Base-by-base conservation (phyloP, 2,888 invertebrate species). In the Drosophila engyochracea region DNA sequence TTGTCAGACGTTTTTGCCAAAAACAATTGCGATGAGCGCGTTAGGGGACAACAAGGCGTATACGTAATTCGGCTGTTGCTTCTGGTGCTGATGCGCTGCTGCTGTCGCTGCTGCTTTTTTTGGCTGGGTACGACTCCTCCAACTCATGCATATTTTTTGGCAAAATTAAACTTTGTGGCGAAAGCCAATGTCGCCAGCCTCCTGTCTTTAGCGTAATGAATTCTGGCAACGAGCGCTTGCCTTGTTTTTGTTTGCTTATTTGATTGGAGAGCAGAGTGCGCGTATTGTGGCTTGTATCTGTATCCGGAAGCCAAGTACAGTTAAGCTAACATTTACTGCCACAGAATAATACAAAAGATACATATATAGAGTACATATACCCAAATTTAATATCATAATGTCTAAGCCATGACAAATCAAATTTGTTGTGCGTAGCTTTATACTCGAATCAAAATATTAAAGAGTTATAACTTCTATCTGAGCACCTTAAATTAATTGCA, bases 31-130 rank as follows among this genome's bases (percentile, higher is more conserved):
- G 74, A 81, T 68, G 76, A 60, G 62, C 49, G 55, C 72, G 49
- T 69, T 66, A 31, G 69, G 81, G 82, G 79, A 87, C 76, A 70
- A 44, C 59, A 59, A 63, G 73, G 61, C 87, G 84, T 82, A 84
- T 84, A 71, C 82, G 85, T 76, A 75, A 76, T 84, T 78, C 64
- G 74, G 58, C 72, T 80, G 75, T 72, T 75, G 79, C 72, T 83
- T 59, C 41, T 54, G 52, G 6, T 31, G 22, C 30, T 59, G 47
- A 22, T 51, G 44, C 53, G 59, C 10, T 51, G 67, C 54, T 37
- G 44, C 2, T 31, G 31, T 9, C 31, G 31, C 31, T 31, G 31
- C 2, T 31, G 53, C 57, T n/a, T 22, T 35, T 61, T 41, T 41
- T 28, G 41, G 49, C 37, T 64, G 51, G 59, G 22, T 44, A 41